Base-by-base conservation (phyloP, 2,888 invertebrate species). In the Melanostoma scalare region DNA sequence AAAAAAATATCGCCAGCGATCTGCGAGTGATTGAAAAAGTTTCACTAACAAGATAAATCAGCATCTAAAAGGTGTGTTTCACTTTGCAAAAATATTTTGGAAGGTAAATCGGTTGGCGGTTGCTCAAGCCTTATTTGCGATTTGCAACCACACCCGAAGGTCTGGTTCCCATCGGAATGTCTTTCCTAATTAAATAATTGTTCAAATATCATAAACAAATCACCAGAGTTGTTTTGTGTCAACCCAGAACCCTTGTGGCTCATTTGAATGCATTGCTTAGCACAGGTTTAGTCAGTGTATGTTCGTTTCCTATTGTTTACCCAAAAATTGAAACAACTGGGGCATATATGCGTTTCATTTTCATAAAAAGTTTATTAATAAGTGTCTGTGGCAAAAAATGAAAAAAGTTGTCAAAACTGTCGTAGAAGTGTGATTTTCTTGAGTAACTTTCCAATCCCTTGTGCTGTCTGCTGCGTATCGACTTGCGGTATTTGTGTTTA, bases 131-230 rank as follows among this genome's bases (percentile, higher is more conserved):
- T 3, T 48, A 44, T 50, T 53, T n/a, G 50, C 48, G 36, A 52
- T 52, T 63, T 40, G 2, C 20, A 61, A 61, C 77, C 81, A 81
- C 81, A 81, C 76, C 81, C 77, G 77, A 68, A 67, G 42, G 67
- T 61, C 52, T 58, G 58, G 65, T 60, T 80, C 53, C 36, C 33
- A 52, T 52, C 58, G 44, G 38, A 72, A 77, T 56, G 40, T 53
- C 60, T 58, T 75, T 58, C 31, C 31, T 52, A 55, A 68, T 72
- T 72, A 20, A 20, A 20, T 20, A 20, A 20, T 10, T 52, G 6
- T 52, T 35, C n/a, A 3, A 33, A 10, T 60, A n/a, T 79, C 38
- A 61, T 4, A 31, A 33, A 60, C 50, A 38, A 46, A 10, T 71
- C 52, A 30, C 9, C 58, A 65, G 4, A 36, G 6, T 2, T 50